Percentiles rank a stretch among this genome's conserved stretches.
Evolutionary conservation across 2,797 vertebrate species (phyloP).

Genomic region (Phrynocephalus forsythii): DNA sequence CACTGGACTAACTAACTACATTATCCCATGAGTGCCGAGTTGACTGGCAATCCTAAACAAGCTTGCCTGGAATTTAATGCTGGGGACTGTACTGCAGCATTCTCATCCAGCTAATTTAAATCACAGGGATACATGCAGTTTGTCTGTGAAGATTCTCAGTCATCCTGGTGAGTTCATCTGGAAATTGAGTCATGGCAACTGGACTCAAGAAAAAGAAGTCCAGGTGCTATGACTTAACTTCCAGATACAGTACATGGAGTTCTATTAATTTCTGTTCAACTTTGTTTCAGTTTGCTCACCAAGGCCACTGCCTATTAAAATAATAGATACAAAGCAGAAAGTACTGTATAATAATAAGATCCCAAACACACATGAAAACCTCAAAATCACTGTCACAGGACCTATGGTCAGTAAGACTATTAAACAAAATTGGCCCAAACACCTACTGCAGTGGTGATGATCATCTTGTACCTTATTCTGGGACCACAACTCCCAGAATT

Average conservation of each 20-base stretch:
- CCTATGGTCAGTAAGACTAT: not conserved
- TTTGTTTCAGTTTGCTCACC: not conserved
- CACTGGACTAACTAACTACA: not conserved
- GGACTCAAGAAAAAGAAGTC: too few species aligned
- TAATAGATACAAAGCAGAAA: not conserved
- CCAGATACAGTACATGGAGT: not conserved
- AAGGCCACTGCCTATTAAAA: not conserved
- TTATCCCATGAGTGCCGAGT: not conserved
- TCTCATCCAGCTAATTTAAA: not conserved
- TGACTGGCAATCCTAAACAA: not conserved
- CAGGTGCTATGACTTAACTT: too few species aligned
- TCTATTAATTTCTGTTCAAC: not conserved
- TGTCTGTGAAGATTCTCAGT: too few species aligned
- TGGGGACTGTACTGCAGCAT: not conserved
- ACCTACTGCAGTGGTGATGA: too few species aligned
- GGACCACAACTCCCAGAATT: too few species aligned
- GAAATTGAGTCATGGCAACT: too few species aligned
- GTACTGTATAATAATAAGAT: not conserved
- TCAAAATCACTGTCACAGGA: not conserved
- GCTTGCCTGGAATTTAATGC: not conserved
- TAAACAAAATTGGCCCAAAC: not conserved
- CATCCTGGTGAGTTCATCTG: too few species aligned
- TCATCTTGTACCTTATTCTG: too few species aligned
- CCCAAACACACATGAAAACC: not conserved
- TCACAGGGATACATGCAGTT: too few species aligned